Evolutionary conservation across 2,113 vertebrate genomes (phyloP).

Genomic region (Pandion haliaetus): DNA sequence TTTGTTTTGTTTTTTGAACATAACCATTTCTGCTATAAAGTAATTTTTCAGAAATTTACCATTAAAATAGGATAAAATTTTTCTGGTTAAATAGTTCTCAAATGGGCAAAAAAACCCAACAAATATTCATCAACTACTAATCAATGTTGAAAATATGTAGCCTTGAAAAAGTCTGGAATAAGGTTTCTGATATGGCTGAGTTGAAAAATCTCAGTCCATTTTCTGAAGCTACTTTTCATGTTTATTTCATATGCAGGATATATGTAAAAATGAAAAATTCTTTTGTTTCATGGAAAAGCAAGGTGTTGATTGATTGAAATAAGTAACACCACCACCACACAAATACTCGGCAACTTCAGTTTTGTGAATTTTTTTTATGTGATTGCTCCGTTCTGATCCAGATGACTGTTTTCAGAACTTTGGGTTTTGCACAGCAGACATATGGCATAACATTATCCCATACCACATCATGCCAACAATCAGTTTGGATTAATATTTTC

Average conservation of each 20-base stretch:
- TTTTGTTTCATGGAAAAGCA: not conserved
- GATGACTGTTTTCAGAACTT: not conserved
- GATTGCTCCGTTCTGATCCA: not conserved
- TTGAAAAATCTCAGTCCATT: not conserved
- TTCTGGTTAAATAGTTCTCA: not conserved
- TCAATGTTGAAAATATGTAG: not conserved
- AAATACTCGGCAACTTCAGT: not conserved
- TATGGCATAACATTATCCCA: not conserved
- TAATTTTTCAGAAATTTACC: not conserved
- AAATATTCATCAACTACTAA: not conserved
- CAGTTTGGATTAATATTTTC: not conserved
- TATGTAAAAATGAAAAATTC: not conserved
- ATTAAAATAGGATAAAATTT: not conserved
- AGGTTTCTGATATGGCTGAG: not conserved
- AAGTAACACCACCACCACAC: not conserved
- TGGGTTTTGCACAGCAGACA: not conserved
- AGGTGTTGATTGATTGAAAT: not conserved
- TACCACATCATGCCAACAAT: not conserved
- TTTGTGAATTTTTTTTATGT: not conserved
- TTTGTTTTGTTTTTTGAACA: not conserved
- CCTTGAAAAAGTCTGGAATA: not conserved
- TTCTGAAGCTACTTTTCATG: not conserved
- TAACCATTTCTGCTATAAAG: not conserved
- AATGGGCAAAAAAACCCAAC: rapidly evolving
- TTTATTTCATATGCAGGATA: not conserved